Conservation (phyloP, 2,797 vertebrate genomes). For the Aeoliscus strigatus region DNA sequence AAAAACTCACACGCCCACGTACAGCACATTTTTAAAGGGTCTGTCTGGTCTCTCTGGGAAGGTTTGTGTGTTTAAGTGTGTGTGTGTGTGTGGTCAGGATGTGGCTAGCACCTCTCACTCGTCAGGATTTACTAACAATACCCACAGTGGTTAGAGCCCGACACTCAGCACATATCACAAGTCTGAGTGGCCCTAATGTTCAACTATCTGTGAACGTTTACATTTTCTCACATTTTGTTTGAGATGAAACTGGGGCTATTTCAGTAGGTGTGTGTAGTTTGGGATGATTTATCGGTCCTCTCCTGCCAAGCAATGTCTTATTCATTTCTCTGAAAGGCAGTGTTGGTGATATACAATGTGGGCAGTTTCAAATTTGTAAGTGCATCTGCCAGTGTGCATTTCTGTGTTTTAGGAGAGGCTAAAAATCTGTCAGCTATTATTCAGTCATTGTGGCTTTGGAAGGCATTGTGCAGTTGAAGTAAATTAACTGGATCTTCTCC, state of each 20-base stretch:
- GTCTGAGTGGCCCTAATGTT: conserved; percentile 30
- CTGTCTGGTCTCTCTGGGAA: conserved; percentile 33
- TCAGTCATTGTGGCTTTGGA: conserved; percentile 55
- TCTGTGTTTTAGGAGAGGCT: conserved; percentile 27
- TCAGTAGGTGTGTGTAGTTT: conserved; percentile 8
- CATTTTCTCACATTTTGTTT: conserved; percentile 1
- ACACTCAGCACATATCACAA: conserved; percentile 52
- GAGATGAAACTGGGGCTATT: conserved; percentile 9
- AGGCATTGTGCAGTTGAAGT: conserved; percentile 42
- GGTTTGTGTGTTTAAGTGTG: conserved; percentile 46
- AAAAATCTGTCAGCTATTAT: conserved; percentile 54
- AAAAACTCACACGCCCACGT: conserved; percentile 33
- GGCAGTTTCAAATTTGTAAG: conserved; percentile 21
- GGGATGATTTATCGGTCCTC: conserved; percentile 42
- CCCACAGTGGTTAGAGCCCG: conserved; percentile 46
- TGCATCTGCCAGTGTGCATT: conserved; percentile 29
- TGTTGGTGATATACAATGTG: conserved; percentile 26
- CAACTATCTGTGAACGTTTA: conserved; percentile 36
- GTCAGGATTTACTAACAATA: conserved; percentile 63
- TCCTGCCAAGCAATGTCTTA: conserved; percentile 34
- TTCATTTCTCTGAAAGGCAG: conserved; percentile 35
- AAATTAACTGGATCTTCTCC: conserved; percentile 46
- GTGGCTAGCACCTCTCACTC: conserved; percentile 57
- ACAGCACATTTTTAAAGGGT: conserved; percentile 35
- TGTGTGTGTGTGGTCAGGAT: conserved; percentile 67